phyloP scores from a whole-genome alignment of 2,888 invertebrate species.

The Dryobota labecula region DNA sequence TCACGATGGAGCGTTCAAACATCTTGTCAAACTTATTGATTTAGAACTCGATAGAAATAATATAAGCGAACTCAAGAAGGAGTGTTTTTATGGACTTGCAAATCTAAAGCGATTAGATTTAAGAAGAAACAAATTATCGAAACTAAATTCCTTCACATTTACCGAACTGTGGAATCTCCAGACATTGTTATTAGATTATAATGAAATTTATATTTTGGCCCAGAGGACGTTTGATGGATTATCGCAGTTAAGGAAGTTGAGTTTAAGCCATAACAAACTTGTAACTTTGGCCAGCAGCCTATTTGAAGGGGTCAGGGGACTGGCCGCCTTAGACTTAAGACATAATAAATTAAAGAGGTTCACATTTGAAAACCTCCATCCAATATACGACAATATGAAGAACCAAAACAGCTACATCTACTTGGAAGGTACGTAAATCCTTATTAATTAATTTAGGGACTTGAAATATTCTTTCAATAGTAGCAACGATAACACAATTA shows the following conservation, averaged over 20 bases:
- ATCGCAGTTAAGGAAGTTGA: conserved; percentile 93
- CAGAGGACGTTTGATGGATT: conserved; percentile 95
- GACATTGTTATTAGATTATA: conserved; percentile 93
- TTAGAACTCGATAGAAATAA: conserved; percentile 95
- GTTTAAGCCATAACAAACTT: conserved; percentile 94
- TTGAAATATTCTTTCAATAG: not conserved
- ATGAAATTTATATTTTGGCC: conserved; percentile 93
- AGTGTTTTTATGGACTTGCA: conserved; percentile 94
- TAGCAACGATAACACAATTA: conserved; percentile 10
- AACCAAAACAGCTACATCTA: conserved; percentile 93
- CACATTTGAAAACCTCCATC: conserved; percentile 93
- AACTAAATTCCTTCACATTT: conserved; percentile 94
- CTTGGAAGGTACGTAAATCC: conserved; percentile 92
- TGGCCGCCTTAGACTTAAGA: conserved; percentile 94
- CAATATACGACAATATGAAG: conserved; percentile 94
- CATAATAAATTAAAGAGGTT: conserved; percentile 94
- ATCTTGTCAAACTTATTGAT: conserved; percentile 93
- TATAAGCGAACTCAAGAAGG: conserved; percentile 93
- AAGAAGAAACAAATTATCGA: conserved; percentile 93
- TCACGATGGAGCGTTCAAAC: conserved; percentile 95
- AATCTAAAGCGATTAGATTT: conserved; percentile 93
- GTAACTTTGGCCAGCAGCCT: conserved; percentile 93
- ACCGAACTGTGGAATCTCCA: conserved; percentile 94
- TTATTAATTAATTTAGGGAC: conserved; percentile 3
- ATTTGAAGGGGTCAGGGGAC: conserved; percentile 93